phyloP scores from a whole-genome alignment of 37 sponge, comb jelly and placozoan species.

The Chondrilla cf. caribensis region DNA sequence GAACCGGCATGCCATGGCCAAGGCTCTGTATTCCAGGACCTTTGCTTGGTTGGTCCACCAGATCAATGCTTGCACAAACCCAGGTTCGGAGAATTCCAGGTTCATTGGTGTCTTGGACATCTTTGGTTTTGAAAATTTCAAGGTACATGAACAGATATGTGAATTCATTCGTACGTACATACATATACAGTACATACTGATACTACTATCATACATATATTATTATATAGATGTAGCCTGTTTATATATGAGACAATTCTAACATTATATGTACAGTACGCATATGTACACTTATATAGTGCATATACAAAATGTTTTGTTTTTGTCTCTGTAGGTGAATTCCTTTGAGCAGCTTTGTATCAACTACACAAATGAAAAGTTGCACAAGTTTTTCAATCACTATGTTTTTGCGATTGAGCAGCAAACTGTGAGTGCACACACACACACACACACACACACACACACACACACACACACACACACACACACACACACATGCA shows the following conservation, averaged over 20 bases:
- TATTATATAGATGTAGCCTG: too few relatives aligned
- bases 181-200: too few relatives aligned
- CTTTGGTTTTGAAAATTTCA: constrained; percentile 93
- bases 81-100: constrained; percentile 58
- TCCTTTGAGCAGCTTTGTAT: constrained; percentile 97
- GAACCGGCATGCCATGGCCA: constrained; percentile 93
- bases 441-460: background rate
- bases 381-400: constrained; percentile 97
- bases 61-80: constrained; percentile 90
- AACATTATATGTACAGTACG: background rate
- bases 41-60: constrained; percentile 92
- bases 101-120: constrained; percentile 97
- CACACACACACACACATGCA: too few relatives aligned
- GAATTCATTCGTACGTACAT: background rate
- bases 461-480: too few relatives aligned
- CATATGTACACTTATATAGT: background rate
- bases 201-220: background rate
- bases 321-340: constrained; percentile 53
- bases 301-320: background rate
- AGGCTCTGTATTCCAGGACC: constrained; percentile 89
- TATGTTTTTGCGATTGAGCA: constrained; percentile 92
- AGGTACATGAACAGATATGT: constrained; percentile 30
- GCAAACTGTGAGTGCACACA: constrained; percentile 59
- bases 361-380: constrained; percentile 95
- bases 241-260: too few relatives aligned